Conservation (phyloP, 2,113 vertebrate genomes). For the Megaceryle maxima region DNA sequence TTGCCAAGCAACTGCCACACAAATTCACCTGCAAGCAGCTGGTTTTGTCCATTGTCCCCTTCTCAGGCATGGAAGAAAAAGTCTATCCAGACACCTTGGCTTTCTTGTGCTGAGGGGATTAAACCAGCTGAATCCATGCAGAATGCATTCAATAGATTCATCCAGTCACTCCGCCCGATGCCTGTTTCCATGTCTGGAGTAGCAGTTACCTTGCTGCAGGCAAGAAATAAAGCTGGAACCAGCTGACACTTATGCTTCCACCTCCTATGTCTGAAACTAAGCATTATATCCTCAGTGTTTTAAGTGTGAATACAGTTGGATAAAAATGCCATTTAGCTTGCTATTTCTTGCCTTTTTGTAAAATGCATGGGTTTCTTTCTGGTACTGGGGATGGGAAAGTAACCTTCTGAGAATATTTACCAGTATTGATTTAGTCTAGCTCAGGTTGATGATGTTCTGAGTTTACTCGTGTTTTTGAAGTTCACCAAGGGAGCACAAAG, state of each 20-base stretch:
- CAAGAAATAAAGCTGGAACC: not conserved
- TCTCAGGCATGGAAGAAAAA: not conserved
- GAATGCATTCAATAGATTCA: too few species aligned
- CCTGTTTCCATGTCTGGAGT: not conserved
- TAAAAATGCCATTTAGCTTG: not conserved
- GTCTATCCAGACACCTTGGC: not conserved
- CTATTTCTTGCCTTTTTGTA: not conserved
- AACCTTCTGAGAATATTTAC: not conserved
- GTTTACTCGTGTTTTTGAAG: not conserved
- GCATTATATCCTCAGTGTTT: not conserved
- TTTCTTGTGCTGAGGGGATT: accelerated
- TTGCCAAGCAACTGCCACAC: conserved; percentile 60
- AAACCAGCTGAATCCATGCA: not conserved
- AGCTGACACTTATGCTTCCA: not conserved
- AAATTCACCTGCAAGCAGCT: conserved; percentile 46
- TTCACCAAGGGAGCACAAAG: not conserved
- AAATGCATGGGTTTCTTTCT: not conserved
- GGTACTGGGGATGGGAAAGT: not conserved
- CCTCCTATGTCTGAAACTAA: not conserved
- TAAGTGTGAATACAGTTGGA: not conserved
- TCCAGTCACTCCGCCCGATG: accelerated
- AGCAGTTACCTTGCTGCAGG: not conserved
- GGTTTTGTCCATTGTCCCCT: not conserved
- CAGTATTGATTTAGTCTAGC: not conserved
- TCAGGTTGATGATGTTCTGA: not conserved